phyloP scores from a whole-genome alignment of 1,140 invertebrate species.

The Drosophila ogumai region DNA sequence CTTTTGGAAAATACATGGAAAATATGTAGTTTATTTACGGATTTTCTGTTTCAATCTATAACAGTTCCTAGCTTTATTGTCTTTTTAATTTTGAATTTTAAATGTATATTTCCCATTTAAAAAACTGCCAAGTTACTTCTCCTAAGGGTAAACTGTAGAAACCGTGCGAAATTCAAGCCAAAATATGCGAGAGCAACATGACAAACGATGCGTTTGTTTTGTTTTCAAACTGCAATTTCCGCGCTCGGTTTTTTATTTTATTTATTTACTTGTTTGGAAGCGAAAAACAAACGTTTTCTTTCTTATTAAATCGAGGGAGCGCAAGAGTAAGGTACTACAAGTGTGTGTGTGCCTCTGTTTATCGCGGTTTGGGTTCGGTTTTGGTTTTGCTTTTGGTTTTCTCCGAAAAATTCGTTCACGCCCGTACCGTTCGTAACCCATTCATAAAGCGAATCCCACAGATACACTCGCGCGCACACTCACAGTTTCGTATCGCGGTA shows the following conservation, averaged over 20 bases:
- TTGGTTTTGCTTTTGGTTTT: conserved; percentile 38
- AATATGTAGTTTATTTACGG: not conserved
- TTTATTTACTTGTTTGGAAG: conserved; percentile 35
- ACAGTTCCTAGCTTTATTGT: not conserved
- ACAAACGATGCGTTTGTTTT: conserved; percentile 79
- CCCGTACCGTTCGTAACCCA: conserved; percentile 59
- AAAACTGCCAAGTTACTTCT: not conserved
- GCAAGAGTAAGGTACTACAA: conserved; percentile 10
- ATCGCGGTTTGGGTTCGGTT: conserved; percentile 31
- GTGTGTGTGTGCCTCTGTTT: conserved; percentile 53
- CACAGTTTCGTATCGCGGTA: conserved; percentile 38
- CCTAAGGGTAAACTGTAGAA: not conserved
- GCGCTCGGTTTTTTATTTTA: conserved; percentile 54
- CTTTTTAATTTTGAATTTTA: not conserved
- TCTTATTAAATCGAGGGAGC: conserved; percentile 58
- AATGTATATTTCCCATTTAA: not conserved
- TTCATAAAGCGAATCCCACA: conserved; percentile 69
- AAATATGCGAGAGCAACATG: conserved; percentile 36
- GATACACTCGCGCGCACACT: conserved; percentile 40
- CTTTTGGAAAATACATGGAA: not conserved
- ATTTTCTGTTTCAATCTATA: not conserved
- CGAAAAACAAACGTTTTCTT: conserved; percentile 78
- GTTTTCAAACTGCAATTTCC: conserved; percentile 73
- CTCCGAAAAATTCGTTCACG: conserved; percentile 70
- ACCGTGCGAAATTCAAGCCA: conserved; percentile 60